Conservation (phyloP, 30 jellyfish, hydroid and myxozoan species). For the Cassiopea andromeda region DNA sequence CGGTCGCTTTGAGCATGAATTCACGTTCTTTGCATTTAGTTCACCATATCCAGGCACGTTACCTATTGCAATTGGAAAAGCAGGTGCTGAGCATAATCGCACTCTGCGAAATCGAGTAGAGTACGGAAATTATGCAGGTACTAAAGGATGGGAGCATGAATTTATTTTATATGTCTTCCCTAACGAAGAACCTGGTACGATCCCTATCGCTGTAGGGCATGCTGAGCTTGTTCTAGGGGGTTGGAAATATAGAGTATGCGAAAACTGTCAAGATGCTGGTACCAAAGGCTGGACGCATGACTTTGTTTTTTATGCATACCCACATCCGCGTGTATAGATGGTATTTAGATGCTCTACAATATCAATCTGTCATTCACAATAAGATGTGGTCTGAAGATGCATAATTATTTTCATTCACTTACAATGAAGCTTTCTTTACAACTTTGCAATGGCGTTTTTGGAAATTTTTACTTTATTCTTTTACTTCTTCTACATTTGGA, state of each 20-base stretch:
- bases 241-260: conserved; percentile 40
- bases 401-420: no score
- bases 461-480: no score
- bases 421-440: no score
- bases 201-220: conserved; percentile 30
- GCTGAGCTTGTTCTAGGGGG: conserved; percentile 25
- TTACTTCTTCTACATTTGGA: no score
- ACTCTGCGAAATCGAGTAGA: conserved; percentile 38
- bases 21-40: conserved; percentile 23
- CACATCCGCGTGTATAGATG: not conserved
- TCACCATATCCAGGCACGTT: conserved; percentile 29
- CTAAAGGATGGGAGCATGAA: conserved; percentile 34
- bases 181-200: conserved; percentile 28
- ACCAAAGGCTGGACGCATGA: conserved; percentile 50
- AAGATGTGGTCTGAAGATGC: no score
- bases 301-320: conserved; percentile 47
- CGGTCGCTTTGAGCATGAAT: conserved; percentile 19
- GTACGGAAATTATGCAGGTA: conserved; percentile 17
- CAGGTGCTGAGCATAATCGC: conserved; percentile 43
- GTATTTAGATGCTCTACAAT: no score
- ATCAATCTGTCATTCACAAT: no score
- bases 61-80: conserved; percentile 26
- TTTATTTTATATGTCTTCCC: conserved; percentile 3
- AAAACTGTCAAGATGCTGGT: conserved; percentile 10
- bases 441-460: no score